Percentiles rank a stretch among this genome's conserved stretches.
phyloP scores from a whole-genome alignment of 2,797 vertebrate species.

The Helostoma temminkii region DNA sequence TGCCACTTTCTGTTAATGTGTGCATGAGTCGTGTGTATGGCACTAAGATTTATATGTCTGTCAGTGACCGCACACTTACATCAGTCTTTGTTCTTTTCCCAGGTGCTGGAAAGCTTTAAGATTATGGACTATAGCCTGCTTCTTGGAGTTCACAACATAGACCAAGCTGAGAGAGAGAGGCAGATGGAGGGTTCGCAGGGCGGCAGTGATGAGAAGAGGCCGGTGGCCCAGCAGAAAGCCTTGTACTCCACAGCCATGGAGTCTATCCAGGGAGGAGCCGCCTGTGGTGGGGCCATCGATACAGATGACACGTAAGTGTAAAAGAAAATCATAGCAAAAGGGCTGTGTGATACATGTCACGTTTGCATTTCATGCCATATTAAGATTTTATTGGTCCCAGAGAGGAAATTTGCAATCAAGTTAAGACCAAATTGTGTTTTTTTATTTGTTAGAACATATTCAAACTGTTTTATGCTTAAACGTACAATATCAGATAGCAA shows the following conservation, averaged over 20 bases:
- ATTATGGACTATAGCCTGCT: conserved; percentile 99
- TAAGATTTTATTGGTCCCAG: too few species aligned
- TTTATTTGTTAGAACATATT: too few species aligned
- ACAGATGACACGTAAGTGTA: conserved; percentile 94
- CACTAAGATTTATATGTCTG: conserved; percentile 15
- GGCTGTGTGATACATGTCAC: background rate
- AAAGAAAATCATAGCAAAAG: background rate
- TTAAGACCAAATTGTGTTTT: too few species aligned
- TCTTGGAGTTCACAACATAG: conserved; percentile 97
- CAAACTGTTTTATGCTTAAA: too few species aligned
- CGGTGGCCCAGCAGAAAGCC: conserved; percentile 96
- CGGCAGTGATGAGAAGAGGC: conserved; percentile 91
- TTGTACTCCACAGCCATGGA: conserved; percentile 99
- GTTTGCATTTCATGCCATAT: background rate
- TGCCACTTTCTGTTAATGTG: conserved; percentile 23
- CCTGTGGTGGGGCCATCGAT: conserved; percentile 93
- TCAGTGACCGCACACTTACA: conserved; percentile 6
- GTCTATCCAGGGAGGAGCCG: conserved; percentile 96
- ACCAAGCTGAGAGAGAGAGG: conserved; percentile 93
- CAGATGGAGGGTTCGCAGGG: conserved; percentile 91
- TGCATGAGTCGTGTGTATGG: background rate
- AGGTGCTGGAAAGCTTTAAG: conserved; percentile 97
- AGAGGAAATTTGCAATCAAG: too few species aligned
- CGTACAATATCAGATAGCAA: too few species aligned
- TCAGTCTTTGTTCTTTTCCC: conserved; percentile 57